Percentiles rank a stretch among this genome's conserved stretches.
phyloP scores from a whole-genome alignment of 2,797 vertebrate species.

The Hoplostethus mediterraneus region DNA sequence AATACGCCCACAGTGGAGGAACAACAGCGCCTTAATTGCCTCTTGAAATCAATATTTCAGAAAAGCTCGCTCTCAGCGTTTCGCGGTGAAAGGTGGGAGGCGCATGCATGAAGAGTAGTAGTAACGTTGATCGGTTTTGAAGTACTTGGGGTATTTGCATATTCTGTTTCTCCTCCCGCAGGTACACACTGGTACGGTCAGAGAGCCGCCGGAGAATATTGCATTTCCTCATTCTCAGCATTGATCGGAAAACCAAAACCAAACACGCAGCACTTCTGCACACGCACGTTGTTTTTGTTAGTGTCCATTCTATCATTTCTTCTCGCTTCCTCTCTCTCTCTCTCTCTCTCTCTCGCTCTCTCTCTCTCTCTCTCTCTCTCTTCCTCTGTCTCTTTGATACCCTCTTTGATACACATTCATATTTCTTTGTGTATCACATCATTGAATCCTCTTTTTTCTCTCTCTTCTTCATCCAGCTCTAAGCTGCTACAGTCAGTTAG shows the following conservation, averaged over 20 bases:
- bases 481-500: slow-evolving; percentile 69
- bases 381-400: slow-evolving; percentile 32
- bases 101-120: slow-evolving; percentile 9
- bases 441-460: slow-evolving; percentile 65
- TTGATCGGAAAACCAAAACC: slow-evolving; percentile 63
- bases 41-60: slow-evolving; percentile 54
- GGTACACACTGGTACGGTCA: slow-evolving; percentile 20
- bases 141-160: slow-evolving; percentile 10
- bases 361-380: slow-evolving; percentile 25
- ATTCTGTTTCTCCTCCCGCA: slow-evolving; percentile 12
- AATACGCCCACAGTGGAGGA: background rate
- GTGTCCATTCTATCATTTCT: slow-evolving; percentile 16
- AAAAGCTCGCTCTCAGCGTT: slow-evolving; percentile 28
- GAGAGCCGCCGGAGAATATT: slow-evolving; percentile 55
- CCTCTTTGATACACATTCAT: slow-evolving; percentile 56
- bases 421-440: slow-evolving; percentile 61
- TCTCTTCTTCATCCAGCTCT: slow-evolving; percentile 71
- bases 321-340: slow-evolving; percentile 39
- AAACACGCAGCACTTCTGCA: slow-evolving; percentile 54
- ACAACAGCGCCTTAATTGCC: slow-evolving; percentile 25
- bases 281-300: slow-evolving; percentile 33
- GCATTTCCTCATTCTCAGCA: slow-evolving; percentile 70
- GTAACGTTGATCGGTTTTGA: slow-evolving; percentile 38
- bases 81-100: slow-evolving; percentile 13
- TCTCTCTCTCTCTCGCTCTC: slow-evolving; percentile 55